Evolutionary conservation across 2,797 vertebrate genomes (phyloP).

Genomic region (Miichthys miiuy): DNA sequence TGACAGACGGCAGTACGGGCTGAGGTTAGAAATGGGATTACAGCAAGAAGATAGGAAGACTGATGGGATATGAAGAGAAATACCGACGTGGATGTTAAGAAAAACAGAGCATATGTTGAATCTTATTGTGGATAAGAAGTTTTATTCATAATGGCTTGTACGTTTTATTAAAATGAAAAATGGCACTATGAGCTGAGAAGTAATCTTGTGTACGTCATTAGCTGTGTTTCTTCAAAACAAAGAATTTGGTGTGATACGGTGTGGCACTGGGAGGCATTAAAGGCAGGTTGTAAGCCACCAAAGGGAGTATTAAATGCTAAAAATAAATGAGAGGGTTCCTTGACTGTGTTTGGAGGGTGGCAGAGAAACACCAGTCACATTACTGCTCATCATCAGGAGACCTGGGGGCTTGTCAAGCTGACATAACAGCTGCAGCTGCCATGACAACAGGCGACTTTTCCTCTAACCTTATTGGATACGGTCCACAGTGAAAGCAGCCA

Average conservation of each 20-base stretch:
- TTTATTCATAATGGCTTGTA: not conserved
- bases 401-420: constrained; percentile 23
- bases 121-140: not conserved
- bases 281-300: constrained; percentile 6
- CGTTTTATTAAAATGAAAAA: not conserved
- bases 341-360: constrained; percentile 9
- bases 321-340: constrained; percentile 3
- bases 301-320: constrained; percentile 15
- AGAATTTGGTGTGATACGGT: not conserved
- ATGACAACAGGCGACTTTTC: constrained; percentile 59
- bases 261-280: constrained; percentile 4
- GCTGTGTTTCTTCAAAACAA: not conserved
- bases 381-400: constrained; percentile 46
- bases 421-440: constrained; percentile 55
- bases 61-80: not conserved
- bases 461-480: constrained; percentile 33
- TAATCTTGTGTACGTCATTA: not conserved
- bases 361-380: constrained; percentile 44
- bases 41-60: not conserved
- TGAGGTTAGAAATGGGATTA: constrained; percentile 25
- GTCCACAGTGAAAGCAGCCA: constrained; percentile 52
- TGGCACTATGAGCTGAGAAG: not conserved
- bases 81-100: not conserved
- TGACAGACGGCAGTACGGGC: constrained; percentile 11
- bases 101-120: not conserved